phyloP scores from a whole-genome alignment of 1,140 invertebrate genomes.

The Leptestheria dahalacensis region DNA sequence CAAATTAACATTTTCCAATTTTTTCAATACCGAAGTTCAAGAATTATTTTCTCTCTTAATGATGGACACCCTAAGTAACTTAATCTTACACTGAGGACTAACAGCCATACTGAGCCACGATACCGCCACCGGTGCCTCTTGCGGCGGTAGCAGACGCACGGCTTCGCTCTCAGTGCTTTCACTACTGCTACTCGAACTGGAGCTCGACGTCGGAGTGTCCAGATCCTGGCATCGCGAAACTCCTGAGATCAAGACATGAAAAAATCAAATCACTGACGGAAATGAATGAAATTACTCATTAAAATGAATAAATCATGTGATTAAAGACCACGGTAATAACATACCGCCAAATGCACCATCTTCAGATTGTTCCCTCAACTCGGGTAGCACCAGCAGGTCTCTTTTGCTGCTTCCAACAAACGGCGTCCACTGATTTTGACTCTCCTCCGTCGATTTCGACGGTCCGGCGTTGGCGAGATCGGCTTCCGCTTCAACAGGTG shows the following conservation, averaged over 20 bases:
- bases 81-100: neutral
- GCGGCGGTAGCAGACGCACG: conserved; percentile 2
- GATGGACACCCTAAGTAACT: neutral
- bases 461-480: conserved; percentile 26
- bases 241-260: neutral
- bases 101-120: neutral
- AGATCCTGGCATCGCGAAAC: neutral
- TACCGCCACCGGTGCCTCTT: neutral
- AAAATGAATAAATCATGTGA: neutral
- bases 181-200: conserved; percentile 3
- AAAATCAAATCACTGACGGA: neutral
- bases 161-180: conserved; percentile 14
- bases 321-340: neutral
- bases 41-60: too few species aligned
- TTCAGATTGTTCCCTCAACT: neutral
- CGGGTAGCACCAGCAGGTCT: neutral
- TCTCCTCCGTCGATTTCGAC: too few species aligned
- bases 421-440: neutral
- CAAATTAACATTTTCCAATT: too few species aligned
- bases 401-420: neutral
- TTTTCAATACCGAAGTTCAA: too few species aligned
- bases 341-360: neutral
- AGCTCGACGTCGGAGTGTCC: conserved; percentile 2
- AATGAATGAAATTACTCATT: neutral
- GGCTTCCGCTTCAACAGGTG: conserved; percentile 20